These are phyloP conservation scores for Ceratotherium simum DNA, from an alignment of 2,113 vertebrate genomes.

Conservation along the genomic window DNA sequence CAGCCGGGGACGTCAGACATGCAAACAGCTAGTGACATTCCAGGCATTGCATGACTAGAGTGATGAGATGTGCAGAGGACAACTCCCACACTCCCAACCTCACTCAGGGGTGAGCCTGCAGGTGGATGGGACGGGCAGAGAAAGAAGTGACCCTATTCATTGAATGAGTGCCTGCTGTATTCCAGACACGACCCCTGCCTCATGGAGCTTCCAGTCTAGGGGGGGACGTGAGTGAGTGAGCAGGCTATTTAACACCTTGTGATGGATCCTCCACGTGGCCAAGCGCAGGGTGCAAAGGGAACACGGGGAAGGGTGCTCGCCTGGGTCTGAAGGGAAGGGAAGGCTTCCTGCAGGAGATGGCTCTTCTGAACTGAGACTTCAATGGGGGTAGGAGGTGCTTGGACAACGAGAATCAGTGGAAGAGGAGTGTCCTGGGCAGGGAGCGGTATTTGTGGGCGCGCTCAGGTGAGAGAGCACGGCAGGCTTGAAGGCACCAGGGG, in stretches of 20 bases:
- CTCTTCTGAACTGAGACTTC: not conserved
- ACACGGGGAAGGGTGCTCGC: not conserved
- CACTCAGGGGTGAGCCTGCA: not conserved
- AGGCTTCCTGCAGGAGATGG: not conserved
- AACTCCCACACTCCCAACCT: not conserved
- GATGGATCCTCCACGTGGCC: not conserved
- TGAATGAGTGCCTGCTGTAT: not conserved
- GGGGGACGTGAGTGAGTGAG: not conserved
- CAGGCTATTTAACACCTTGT: accelerated
- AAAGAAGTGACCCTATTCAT: not conserved
- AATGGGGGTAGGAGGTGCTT: not conserved
- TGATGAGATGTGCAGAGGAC: not conserved
- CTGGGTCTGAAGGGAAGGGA: not conserved
- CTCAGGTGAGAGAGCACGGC: too few relatives aligned
- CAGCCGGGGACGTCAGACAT: not conserved
- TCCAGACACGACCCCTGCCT: not conserved
- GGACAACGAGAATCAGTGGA: not conserved
- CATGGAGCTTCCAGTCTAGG: not conserved
- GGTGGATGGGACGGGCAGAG: not conserved
- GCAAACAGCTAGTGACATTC: accelerated
- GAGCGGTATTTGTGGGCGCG: not conserved
- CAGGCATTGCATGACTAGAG: not conserved
- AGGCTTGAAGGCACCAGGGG: not conserved
- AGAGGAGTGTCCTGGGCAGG: not conserved
- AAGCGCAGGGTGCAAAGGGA: not conserved